Percentiles rank a stretch among this genome's conserved stretches.
These are phyloP conservation scores for Hassar affinis DNA, from an alignment of 2,113 vertebrate species.

Conservation along the genomic window DNA sequence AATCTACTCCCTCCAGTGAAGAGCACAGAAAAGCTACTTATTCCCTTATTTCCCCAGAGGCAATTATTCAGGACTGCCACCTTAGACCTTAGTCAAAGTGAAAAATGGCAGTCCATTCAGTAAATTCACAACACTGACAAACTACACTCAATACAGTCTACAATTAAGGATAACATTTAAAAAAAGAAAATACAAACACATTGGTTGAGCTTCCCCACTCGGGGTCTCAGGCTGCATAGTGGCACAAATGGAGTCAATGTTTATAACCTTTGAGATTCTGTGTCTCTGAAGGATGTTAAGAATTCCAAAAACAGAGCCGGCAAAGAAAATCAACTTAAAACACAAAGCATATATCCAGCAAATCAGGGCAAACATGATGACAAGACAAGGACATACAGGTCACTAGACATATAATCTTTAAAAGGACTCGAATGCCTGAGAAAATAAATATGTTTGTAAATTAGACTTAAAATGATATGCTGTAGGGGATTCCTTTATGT, in stretches of 20 bases:
- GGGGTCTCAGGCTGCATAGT: background rate
- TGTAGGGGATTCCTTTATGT: too few species aligned
- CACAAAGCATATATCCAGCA: background rate
- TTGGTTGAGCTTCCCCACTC: background rate
- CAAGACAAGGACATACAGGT: too few species aligned
- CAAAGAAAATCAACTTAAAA: background rate
- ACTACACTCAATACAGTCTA: background rate
- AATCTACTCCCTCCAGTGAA: background rate
- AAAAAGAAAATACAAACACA: background rate
- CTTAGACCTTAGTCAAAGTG: background rate
- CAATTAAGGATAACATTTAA: background rate
- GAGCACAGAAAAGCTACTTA: background rate
- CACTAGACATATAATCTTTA: too few species aligned
- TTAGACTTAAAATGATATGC: too few species aligned
- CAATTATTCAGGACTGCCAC: background rate
- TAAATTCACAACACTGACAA: background rate
- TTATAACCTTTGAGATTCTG: background rate
- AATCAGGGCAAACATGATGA: too few species aligned
- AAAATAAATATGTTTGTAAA: too few species aligned
- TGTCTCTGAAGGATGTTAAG: conserved; percentile 35
- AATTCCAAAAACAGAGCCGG: conserved; percentile 37
- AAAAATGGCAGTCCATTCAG: background rate
- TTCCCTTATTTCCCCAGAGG: background rate
- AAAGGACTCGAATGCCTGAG: too few species aligned
- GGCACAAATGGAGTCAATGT: background rate